Base-by-base conservation (phyloP, 92 coral and sea anemone species). In the Scolanthus callimorphus region DNA sequence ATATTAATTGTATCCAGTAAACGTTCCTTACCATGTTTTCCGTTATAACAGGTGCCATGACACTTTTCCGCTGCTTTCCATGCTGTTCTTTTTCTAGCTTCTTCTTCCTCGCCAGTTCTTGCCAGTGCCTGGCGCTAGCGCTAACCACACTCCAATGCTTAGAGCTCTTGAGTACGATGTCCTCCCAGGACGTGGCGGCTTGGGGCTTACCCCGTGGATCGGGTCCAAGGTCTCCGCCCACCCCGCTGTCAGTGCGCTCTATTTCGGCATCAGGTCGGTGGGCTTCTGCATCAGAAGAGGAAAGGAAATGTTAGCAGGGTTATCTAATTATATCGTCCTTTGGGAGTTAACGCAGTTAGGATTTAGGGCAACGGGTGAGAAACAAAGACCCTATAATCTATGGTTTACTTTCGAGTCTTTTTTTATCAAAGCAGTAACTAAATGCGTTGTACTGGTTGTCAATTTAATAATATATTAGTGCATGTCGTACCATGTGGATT, bases 211-310 rank as follows among this genome's bases (percentile, higher is more conserved):
- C 45, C 10, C 66, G 67, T 47, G 83, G 86, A 23, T 73, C 52
- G 1, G 57, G 55, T 0, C 90, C 91, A 48, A 92, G 60, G 62
- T 92, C 98, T 19, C 89, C 98, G 48, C 98, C 98, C 22, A 88
- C 80, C 19, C 98, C 98, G 29, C 98, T 92, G 67, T 92, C 98
- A 0, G 95, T 79, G 43, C 98, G 84, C 63, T 88, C 81, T 27
- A 92, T 74, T 13, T 92, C 98, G 2, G 73, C 73, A n/a, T 92
- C 98, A 31, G 59, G 28, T 71, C 73, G n/a, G n/a, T n/a, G n/a
- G n/a, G n/a, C n/a, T n/a, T n/a, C n/a, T n/a, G n/a, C n/a, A n/a
- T n/a, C n/a, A n/a, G n/a, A n/a, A n/a, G n/a, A n/a, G n/a, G n/a
- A n/a, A n/a, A n/a, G n/a, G n/a, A n/a, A n/a, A n/a, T n/a, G n/a